Evolutionary conservation across 2,113 vertebrate genomes (phyloP).

Genomic region (Dromas ardeola): DNA sequence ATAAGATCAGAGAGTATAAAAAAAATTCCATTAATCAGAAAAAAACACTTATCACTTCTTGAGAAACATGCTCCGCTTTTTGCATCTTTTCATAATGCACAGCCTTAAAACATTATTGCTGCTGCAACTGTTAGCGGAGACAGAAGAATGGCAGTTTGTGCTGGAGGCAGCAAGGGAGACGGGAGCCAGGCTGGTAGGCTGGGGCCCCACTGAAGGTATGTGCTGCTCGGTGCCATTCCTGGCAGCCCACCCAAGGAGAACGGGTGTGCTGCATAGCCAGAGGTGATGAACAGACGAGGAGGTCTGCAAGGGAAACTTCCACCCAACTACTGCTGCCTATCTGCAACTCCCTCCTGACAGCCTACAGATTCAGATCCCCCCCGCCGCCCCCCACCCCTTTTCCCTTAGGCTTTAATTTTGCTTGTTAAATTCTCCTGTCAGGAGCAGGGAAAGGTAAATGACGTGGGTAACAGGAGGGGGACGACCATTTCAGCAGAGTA

Average conservation of each 20-base stretch:
- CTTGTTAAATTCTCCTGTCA: neutral
- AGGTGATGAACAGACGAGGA: slow-evolving; percentile 82
- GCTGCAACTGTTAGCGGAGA: slow-evolving; percentile 27
- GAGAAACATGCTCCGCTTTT: neutral
- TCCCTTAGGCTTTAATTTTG: slow-evolving; percentile 2
- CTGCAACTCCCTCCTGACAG: slow-evolving; percentile 47
- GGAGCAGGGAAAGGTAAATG: neutral
- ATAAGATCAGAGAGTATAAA: neutral
- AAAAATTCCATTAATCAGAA: neutral
- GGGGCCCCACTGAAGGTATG: slow-evolving; percentile 82
- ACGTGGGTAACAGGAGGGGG: neutral
- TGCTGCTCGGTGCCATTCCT: slow-evolving; percentile 78
- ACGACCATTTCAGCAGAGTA: neutral
- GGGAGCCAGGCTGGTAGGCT: slow-evolving; percentile 73
- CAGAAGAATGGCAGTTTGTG: slow-evolving; percentile 78
- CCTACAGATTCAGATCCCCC: neutral
- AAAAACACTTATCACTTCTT: neutral
- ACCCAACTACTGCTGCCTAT: slow-evolving; percentile 58
- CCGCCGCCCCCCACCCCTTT: neutral
- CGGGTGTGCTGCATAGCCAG: slow-evolving; percentile 75
- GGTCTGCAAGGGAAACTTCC: slow-evolving; percentile 76
- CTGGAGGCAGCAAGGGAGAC: slow-evolving; percentile 69
- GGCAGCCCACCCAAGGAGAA: slow-evolving; percentile 81
- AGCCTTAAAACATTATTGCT: slow-evolving; percentile 40
- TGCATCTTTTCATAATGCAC: slow-evolving; percentile 38